phyloP scores from a whole-genome alignment of 2,888 invertebrate genomes.

The Synergus itoensis region DNA sequence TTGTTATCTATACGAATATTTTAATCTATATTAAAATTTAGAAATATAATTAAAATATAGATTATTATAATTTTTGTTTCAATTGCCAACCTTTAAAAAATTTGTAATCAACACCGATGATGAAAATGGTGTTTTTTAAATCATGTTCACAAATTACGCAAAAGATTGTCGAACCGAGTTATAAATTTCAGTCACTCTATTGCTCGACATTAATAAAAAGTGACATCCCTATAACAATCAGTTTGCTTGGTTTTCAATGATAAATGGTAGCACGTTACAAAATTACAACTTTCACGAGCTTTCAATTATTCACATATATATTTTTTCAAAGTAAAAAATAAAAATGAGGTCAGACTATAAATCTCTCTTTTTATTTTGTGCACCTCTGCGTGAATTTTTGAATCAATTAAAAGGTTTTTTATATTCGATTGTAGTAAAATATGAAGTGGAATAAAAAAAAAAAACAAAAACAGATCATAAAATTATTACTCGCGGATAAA shows the following conservation, averaged over 20 bases:
- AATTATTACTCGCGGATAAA: neutral
- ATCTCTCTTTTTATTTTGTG: too few species aligned
- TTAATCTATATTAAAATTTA: too few species aligned
- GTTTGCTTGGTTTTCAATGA: neutral
- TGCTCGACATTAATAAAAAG: neutral
- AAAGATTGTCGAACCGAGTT: too few species aligned
- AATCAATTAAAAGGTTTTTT: neutral
- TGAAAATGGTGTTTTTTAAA: too few species aligned
- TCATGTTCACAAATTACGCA: too few species aligned
- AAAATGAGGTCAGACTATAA: neutral
- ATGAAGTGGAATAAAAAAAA: neutral
- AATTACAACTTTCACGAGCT: neutral
- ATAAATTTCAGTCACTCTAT: too few species aligned
- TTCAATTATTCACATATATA: neutral
- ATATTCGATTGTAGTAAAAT: neutral
- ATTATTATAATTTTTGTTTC: too few species aligned
- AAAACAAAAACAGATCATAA: neutral
- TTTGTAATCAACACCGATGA: too few species aligned
- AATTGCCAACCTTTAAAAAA: too few species aligned
- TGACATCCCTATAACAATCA: neutral
- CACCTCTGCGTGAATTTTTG: too few species aligned
- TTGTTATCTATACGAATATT: too few species aligned
- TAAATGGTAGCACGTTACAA: neutral
- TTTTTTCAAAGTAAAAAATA: neutral
- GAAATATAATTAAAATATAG: too few species aligned